Evolutionary conservation across 2,113 vertebrate genomes (phyloP).

Genomic region (Rostratula benghalensis): DNA sequence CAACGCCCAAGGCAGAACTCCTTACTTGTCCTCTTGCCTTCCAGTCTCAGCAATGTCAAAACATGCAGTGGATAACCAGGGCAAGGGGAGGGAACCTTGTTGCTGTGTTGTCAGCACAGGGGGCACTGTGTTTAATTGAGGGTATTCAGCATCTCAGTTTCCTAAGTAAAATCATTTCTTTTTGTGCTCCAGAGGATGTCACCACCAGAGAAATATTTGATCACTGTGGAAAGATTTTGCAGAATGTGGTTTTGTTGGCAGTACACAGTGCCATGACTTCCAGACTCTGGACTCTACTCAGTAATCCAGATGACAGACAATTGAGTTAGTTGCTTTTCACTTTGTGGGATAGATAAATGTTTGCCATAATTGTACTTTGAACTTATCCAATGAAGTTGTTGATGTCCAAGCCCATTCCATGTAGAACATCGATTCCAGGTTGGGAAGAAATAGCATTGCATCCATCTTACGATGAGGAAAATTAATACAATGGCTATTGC

Average conservation of each 20-base stretch:
- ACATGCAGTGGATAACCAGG: not conserved
- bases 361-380: slow-evolving; percentile 33
- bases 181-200: not conserved
- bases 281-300: slow-evolving; percentile 41
- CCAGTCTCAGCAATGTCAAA: not conserved
- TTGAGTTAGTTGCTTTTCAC: not conserved
- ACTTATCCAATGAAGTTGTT: not conserved
- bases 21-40: not conserved
- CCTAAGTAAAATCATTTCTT: not conserved
- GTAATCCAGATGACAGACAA: not conserved
- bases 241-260: slow-evolving; percentile 52
- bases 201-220: not conserved
- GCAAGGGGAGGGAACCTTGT: not conserved
- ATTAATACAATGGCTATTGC: not conserved
- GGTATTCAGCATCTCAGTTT: not conserved
- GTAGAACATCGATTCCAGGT: not conserved
- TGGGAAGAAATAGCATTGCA: not conserved
- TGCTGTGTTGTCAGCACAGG: not conserved
- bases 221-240: not conserved
- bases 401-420: not conserved
- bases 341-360: slow-evolving; percentile 29
- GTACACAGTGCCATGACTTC: not conserved
- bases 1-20: not conserved
- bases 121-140: not conserved
- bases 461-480: not conserved